Percentiles rank a stretch among this genome's conserved stretches.
These are phyloP conservation scores for Monodelphis domestica DNA, from an alignment of 2,797 vertebrate species.

Conservation along the genomic window DNA sequence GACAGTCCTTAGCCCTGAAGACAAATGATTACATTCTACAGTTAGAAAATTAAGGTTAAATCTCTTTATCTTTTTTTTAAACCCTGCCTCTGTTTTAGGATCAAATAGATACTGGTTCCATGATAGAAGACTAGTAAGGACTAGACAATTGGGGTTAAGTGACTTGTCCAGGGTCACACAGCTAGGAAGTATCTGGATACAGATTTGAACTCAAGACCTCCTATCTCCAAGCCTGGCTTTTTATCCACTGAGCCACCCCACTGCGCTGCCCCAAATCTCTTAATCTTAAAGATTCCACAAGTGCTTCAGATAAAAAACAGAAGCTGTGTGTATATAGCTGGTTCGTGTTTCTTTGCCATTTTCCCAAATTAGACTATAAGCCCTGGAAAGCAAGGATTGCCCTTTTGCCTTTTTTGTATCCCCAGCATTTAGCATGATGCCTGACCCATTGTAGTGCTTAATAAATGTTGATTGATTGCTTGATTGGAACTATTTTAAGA, in stretches of 20 bases:
- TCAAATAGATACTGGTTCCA: too few relatives aligned
- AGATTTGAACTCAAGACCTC: too few relatives aligned
- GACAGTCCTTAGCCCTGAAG: background rate
- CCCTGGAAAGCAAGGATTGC: background rate
- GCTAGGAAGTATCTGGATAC: too few relatives aligned
- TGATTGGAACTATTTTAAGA: background rate
- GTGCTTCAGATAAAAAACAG: background rate
- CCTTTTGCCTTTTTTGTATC: background rate
- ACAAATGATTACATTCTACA: background rate
- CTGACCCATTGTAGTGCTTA: background rate
- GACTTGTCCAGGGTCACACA: too few relatives aligned
- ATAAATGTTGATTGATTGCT: background rate
- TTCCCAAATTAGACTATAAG: background rate
- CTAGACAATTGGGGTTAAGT: too few relatives aligned
- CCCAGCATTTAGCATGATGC: background rate
- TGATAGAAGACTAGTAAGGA: too few relatives aligned
- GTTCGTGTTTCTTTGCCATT: background rate
- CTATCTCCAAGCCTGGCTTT: too few relatives aligned
- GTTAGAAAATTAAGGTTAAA: background rate
- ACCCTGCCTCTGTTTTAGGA: too few relatives aligned
- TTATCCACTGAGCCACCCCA: too few relatives aligned
- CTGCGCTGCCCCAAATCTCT: too few relatives aligned
- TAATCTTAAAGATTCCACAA: background rate
- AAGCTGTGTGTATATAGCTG: background rate
- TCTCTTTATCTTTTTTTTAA: background rate